Evolutionary conservation across 2,888 invertebrate genomes (phyloP).

Genomic region (Nowickia ferox): DNA sequence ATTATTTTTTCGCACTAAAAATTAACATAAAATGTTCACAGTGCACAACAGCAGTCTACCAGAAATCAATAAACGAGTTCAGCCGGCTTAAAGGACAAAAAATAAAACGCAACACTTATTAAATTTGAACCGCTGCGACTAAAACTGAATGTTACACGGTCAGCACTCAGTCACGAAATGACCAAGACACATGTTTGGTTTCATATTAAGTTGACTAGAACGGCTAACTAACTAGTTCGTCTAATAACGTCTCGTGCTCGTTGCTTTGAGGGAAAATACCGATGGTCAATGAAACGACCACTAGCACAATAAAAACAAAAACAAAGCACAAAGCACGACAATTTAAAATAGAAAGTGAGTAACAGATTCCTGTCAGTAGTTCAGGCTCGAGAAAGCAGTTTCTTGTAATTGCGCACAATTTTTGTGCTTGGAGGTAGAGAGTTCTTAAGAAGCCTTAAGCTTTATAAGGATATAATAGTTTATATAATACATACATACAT

Average conservation of each 20-base stretch:
- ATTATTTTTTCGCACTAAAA: conserved; percentile 7
- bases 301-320: conserved; percentile 15
- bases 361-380: conserved; percentile 50
- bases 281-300: conserved; percentile 71
- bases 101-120: conserved; percentile 54
- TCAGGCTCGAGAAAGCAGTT: conserved; percentile 29
- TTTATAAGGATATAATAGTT: not conserved
- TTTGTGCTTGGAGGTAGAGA: conserved; percentile 33
- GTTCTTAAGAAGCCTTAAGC: not conserved
- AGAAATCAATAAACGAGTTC: conserved; percentile 68
- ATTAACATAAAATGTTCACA: conserved; percentile 6
- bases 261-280: conserved; percentile 62
- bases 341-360: conserved; percentile 62
- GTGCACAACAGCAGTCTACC: not conserved
- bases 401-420: conserved; percentile 57
- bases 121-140: conserved; percentile 41
- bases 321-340: not conserved
- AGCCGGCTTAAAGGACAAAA: conserved; percentile 53
- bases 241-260: conserved; percentile 22
- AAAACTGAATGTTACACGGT: conserved; percentile 53
- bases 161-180: conserved; percentile 80
- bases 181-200: conserved; percentile 76
- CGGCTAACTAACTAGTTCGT: conserved; percentile 40
- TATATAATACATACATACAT: too few species aligned
- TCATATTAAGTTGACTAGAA: conserved; percentile 42